Base-by-base conservation (phyloP, 64 coral and sea anemone species). In the Trachythela sp. region DNA sequence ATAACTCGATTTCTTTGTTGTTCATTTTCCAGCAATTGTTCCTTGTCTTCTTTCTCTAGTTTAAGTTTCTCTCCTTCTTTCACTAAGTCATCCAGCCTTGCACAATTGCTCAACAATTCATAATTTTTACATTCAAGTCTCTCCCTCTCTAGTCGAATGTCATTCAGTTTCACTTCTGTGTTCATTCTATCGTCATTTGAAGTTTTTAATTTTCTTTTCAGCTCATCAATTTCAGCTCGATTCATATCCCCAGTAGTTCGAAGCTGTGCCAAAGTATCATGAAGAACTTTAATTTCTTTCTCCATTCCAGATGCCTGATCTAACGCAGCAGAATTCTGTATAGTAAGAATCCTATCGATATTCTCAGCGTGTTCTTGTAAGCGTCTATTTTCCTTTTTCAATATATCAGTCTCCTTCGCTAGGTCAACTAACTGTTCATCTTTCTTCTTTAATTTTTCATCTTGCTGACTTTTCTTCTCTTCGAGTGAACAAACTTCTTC, bases 321-420 rank as follows among this genome's bases (percentile, higher is more conserved):
- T 80, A 18, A 68, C 59, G 30, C 2, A 6, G 75, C 75, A 35
- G 75, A 80, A 18, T 35, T 80, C 75, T 36, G 31, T 35, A 39
- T 34, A 80, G 33, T 0, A 9, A 80, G 37, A 80, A 80, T 80
- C 26, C 14, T 80, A 17, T 80, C 75, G 13, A 80, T 39, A 80
- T 80, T 80, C 32, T 80, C 75, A 80, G 75, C 75, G 15, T 80
- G 75, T 80, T 80, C 75, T 37, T 80, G 75, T 37, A 80, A 20
- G 10, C 33, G 75, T 36, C 35, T 80, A 39, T 80, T 80, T 39
- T 80, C 75, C 6, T 80, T 80, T 37, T 35, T 17, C 37, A 30
- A 80, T 37, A 29, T 37, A 2, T 39, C 33, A 6, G 4, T 37
- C 35, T 80, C 75, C 30, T 35, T 13, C 20, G 2, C 30, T 15